phyloP scores from a whole-genome alignment of 2,113 vertebrate genomes.

The Poeciliopsis occidentalis region DNA sequence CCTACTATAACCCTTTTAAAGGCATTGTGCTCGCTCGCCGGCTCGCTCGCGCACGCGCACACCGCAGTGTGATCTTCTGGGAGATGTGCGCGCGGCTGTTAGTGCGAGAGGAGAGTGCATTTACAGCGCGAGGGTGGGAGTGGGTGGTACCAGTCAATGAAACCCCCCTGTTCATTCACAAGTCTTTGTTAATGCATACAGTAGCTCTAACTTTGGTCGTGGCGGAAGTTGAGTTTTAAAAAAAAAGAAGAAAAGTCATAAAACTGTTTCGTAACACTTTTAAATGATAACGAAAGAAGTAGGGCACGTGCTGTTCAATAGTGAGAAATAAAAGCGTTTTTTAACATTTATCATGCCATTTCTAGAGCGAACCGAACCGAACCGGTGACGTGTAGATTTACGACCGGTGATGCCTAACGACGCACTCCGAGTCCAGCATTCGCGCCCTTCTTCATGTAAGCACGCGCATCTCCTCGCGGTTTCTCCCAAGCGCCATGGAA shows the following conservation, averaged over 20 bases:
- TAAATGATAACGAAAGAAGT: neutral
- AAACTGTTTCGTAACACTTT: neutral
- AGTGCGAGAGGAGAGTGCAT: constrained; percentile 39
- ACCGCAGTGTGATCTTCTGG: constrained; percentile 61
- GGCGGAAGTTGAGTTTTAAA: too few species aligned
- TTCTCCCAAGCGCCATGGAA: constrained; percentile 70
- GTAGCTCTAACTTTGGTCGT: constrained; percentile 20
- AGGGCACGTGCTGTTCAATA: neutral
- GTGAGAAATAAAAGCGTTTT: neutral
- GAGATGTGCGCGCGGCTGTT: constrained; percentile 42
- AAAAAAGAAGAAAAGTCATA: neutral
- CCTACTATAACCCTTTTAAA: constrained; percentile 79
- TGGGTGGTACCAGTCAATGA: constrained; percentile 60
- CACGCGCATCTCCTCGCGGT: constrained; percentile 38
- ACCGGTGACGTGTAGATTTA: neutral
- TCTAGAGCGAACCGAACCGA: neutral
- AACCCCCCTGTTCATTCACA: constrained; percentile 66
- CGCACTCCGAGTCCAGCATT: neutral
- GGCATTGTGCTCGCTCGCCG: constrained; percentile 53
- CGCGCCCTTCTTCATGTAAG: constrained; percentile 10
- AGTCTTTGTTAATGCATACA: constrained; percentile 34
- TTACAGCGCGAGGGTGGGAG: constrained; percentile 34
- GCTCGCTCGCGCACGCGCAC: constrained; percentile 37
- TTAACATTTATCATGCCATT: neutral
- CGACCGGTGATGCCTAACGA: neutral